Conservation (phyloP, 2,888 invertebrate genomes). For the Ochlodes sylvanus region DNA sequence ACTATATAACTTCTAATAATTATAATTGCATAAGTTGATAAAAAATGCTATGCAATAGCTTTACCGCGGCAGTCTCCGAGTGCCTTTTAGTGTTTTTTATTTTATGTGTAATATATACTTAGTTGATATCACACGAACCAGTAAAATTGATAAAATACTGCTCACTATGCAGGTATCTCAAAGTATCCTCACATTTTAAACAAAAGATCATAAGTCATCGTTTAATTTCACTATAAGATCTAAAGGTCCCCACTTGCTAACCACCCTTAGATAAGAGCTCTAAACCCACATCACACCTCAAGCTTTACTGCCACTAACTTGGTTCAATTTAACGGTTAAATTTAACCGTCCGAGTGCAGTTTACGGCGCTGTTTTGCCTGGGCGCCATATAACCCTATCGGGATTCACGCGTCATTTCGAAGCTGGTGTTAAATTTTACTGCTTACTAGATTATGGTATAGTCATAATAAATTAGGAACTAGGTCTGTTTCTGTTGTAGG, state of each 20-base stretch:
- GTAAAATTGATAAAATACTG: too few relatives aligned
- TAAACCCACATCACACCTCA: slow-evolving; percentile 29
- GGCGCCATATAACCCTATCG: slow-evolving; percentile 42
- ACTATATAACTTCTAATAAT: too few relatives aligned
- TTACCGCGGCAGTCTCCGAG: too few relatives aligned
- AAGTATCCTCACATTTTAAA: too few relatives aligned
- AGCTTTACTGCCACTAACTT: slow-evolving; percentile 35
- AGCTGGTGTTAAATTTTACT: slow-evolving; percentile 40
- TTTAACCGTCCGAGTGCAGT: slow-evolving; percentile 51
- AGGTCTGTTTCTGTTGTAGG: background rate
- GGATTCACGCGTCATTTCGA: slow-evolving; percentile 45
- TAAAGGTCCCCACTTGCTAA: background rate
- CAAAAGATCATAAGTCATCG: background rate
- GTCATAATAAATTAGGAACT: slow-evolving; percentile 10
- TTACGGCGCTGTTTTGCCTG: slow-evolving; percentile 48
- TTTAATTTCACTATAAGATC: background rate
- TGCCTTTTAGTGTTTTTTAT: too few relatives aligned
- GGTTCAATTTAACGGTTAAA: slow-evolving; percentile 52
- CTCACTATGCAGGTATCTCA: too few relatives aligned
- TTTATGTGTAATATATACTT: too few relatives aligned
- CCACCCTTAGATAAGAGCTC: slow-evolving; percentile 25
- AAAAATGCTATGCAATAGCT: too few relatives aligned
- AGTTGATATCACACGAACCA: too few relatives aligned
- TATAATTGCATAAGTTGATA: too few relatives aligned
- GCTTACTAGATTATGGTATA: slow-evolving; percentile 14